Evolutionary conservation across 2,797 vertebrate genomes (phyloP).

Genomic region (Harpagifer antarcticus): DNA sequence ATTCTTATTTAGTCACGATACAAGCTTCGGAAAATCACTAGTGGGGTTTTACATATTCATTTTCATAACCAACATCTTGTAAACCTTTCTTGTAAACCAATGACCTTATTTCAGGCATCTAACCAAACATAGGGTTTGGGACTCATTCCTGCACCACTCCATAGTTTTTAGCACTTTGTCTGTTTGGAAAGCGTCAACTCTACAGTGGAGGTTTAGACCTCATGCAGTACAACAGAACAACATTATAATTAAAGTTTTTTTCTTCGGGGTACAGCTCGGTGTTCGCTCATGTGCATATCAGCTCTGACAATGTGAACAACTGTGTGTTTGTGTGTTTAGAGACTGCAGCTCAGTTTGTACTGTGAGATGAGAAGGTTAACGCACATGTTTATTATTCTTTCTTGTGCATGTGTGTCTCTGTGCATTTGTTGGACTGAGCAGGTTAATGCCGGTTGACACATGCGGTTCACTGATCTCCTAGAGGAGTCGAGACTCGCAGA

Average conservation of each 20-base stretch:
- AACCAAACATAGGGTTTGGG: too few relatives aligned
- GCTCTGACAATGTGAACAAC: conserved; percentile 31
- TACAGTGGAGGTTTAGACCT: conserved; percentile 30
- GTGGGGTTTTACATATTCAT: too few relatives aligned
- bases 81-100: too few relatives aligned
- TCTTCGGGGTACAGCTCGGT: conserved; percentile 40
- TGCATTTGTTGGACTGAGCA: conserved; percentile 73
- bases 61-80: too few relatives aligned
- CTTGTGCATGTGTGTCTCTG: conserved; percentile 59
- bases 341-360: too few relatives aligned
- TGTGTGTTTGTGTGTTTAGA: conserved; percentile 50
- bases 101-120: too few relatives aligned
- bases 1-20: too few relatives aligned
- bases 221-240: conserved; percentile 54
- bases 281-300: conserved; percentile 56
- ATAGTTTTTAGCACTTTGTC: neutral
- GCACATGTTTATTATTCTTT: conserved; percentile 57
- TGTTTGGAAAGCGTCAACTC: conserved; percentile 23
- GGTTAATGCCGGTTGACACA: conserved; percentile 84
- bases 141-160: too few relatives aligned
- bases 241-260: conserved; percentile 60
- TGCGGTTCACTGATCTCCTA: conserved; percentile 83
- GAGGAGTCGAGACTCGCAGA: conserved; percentile 79
- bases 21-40: too few relatives aligned
- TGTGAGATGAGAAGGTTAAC: conserved; percentile 55